Conservation (phyloP, 2,888 invertebrate species). For the Hydropsyche betteni region DNA sequence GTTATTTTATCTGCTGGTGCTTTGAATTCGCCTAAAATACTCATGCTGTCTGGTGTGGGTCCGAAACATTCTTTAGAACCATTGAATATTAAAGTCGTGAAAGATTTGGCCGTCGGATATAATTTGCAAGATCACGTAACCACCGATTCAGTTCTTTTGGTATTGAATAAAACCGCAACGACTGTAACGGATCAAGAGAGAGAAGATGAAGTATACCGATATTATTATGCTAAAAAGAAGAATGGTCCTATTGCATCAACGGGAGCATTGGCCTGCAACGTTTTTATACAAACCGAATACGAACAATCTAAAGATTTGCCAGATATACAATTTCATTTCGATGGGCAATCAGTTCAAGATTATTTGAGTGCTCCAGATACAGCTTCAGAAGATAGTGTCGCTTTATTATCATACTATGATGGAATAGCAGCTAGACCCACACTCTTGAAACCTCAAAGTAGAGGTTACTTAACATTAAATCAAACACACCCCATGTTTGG, state of each 20-base stretch:
- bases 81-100: slow-evolving; percentile 66
- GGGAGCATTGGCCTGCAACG: slow-evolving; percentile 66
- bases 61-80: slow-evolving; percentile 65
- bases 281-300: slow-evolving; percentile 70
- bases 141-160: slow-evolving; percentile 67
- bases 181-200: slow-evolving; percentile 58
- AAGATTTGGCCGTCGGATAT: slow-evolving; percentile 74
- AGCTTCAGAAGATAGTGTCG: slow-evolving; percentile 61
- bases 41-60: slow-evolving; percentile 75
- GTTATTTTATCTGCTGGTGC: slow-evolving; percentile 70
- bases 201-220: slow-evolving; percentile 60
- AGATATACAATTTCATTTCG: slow-evolving; percentile 74
- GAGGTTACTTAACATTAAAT: slow-evolving; percentile 71
- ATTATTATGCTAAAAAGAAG: slow-evolving; percentile 59
- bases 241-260: slow-evolving; percentile 67
- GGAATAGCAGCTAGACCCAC: slow-evolving; percentile 71
- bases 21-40: slow-evolving; percentile 70
- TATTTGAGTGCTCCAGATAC: slow-evolving; percentile 68
- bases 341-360: slow-evolving; percentile 67
- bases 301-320: slow-evolving; percentile 63
- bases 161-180: slow-evolving; percentile 68
- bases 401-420: slow-evolving; percentile 71
- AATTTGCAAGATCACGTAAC: slow-evolving; percentile 82
- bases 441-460: slow-evolving; percentile 70
- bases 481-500: slow-evolving; percentile 76